phyloP scores from a whole-genome alignment of 2,888 invertebrate genomes.

The Hetaerina titia region DNA sequence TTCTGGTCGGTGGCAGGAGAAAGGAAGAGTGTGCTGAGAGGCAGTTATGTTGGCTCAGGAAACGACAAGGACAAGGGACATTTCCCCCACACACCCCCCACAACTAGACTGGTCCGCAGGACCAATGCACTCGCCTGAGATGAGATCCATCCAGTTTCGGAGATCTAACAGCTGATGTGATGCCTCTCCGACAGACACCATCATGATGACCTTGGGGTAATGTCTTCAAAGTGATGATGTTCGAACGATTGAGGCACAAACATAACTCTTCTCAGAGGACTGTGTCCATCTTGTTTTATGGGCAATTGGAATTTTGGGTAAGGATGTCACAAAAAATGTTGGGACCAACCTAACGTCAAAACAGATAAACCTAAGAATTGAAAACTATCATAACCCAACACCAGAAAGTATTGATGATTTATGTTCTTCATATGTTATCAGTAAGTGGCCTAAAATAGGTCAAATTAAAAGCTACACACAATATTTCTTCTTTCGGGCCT shows the following conservation, averaged over 20 bases:
- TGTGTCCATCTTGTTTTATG: constrained; percentile 50
- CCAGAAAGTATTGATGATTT: neutral
- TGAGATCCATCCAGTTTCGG: constrained; percentile 57
- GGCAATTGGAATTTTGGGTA: constrained; percentile 33
- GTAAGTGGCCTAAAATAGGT: neutral
- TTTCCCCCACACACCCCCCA: constrained; percentile 51
- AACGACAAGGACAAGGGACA: constrained; percentile 62
- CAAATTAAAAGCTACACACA: neutral
- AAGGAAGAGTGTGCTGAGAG: constrained; percentile 68
- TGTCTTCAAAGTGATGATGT: constrained; percentile 52
- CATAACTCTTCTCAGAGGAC: constrained; percentile 50
- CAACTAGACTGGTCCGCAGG: constrained; percentile 60
- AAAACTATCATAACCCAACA: neutral
- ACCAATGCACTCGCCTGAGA: constrained; percentile 63
- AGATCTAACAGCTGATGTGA: constrained; percentile 53
- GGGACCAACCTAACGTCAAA: neutral
- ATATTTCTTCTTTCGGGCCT: neutral
- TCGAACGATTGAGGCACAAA: constrained; percentile 48
- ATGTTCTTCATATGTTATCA: neutral
- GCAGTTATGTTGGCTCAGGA: constrained; percentile 37
- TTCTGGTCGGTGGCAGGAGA: constrained; percentile 79
- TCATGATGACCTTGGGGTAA: constrained; percentile 45
- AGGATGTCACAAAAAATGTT: constrained; percentile 40
- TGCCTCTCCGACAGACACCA: constrained; percentile 44
- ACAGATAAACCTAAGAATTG: neutral